Evolutionary conservation across 35 echinoderm and acorn worm species (phyloP), one percentile per base, ranked within the genome.

Genomic region (Heliocidaris erythrogramma): DNA sequence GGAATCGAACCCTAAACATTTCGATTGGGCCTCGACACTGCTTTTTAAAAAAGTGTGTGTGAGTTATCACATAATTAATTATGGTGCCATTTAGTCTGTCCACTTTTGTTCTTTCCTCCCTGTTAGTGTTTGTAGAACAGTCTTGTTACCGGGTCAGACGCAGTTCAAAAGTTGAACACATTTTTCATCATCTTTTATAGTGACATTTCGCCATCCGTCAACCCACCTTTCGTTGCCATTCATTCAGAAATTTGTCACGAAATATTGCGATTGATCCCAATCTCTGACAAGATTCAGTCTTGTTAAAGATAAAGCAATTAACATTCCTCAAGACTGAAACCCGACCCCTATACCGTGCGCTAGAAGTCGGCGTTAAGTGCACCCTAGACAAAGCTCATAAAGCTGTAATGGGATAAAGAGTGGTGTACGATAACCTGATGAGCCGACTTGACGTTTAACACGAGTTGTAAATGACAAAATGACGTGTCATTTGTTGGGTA

Each of bases 391-490:
- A 12, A 4, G 31, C 31, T 89, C 87, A 47, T 89, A 89, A 89
- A 89, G 10, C 87, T 14, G 47, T 89, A 47, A 89, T 47, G 87
- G 87, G 87, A n/a, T 89, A 89, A 89, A 89, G 87, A 89, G 31
- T 47, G 87, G 87, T 89, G 32, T 89, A 47, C 9, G 87, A 89
- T 89, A 47, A 89, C 87, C 4, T 4, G 87, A 47, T 24, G 13
- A 32, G 47, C 12, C 47, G 87, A 17, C 87, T 89, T 89, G 87
- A 89, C 12, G 87, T 47, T 89, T 89, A 89, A 89, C 87, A 89
- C 30, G 87, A 89, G 47, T 35, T 78, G 65, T 78, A n/a, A 78
- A 78, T 78, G 65, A 78, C 65, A 78, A 78, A 24, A 27, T 78
- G 65, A 78, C 65, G 65, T 78, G 65, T 78, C 65, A n/a, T 78